Base-by-base conservation (phyloP, 2,797 vertebrate genomes). In the Artibeus lituratus region DNA sequence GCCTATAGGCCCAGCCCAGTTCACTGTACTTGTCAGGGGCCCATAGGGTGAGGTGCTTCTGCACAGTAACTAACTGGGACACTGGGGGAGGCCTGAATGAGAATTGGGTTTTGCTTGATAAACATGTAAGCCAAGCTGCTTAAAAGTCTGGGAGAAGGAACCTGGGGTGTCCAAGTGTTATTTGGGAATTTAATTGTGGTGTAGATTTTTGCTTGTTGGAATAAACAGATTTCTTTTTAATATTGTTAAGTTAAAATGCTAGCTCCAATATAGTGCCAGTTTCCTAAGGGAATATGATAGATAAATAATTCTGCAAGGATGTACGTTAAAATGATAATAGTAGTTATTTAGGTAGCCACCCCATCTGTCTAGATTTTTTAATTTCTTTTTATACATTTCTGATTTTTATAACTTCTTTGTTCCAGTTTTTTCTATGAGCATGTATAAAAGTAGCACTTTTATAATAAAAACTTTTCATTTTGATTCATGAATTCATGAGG, bases 401-500 rank as follows among this genome's bases (percentile, higher is more conserved):
- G 4, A 26, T 76, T 70, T 90, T 29, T 53, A 42, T 73, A 0
- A 55, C 49, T 16, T 70, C 18, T 47, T 78, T 57, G 19, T 91
- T 87, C 82, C 24, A 44, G 57, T 12, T 18, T 72, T 91, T 92
- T 65, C 55, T 80, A 4, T 59, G 42, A 35, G 3, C 26, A 32
- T 94, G 14, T 18, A 84, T 57, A 49, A 81, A 89, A 62, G 44
- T 35, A 70, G 65, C 39, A 47, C 42, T 85, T 88, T 84, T 84
- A 55, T 67, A 44, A 70, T 69, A 62, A 53, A 49, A 44, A 7
- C 1, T 12, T n/a, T 78, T 39, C 32, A 87, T 85, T 76, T 76
- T 86, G 42, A 90, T 74, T 92, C 89, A 39, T 47, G 87, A 86
- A n/a, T 51, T 59, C 42, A 44, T 44, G 81, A 92, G 69, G 8